Conservation (phyloP, 1,140 invertebrate genomes). For the Harpegnathos saltator region DNA sequence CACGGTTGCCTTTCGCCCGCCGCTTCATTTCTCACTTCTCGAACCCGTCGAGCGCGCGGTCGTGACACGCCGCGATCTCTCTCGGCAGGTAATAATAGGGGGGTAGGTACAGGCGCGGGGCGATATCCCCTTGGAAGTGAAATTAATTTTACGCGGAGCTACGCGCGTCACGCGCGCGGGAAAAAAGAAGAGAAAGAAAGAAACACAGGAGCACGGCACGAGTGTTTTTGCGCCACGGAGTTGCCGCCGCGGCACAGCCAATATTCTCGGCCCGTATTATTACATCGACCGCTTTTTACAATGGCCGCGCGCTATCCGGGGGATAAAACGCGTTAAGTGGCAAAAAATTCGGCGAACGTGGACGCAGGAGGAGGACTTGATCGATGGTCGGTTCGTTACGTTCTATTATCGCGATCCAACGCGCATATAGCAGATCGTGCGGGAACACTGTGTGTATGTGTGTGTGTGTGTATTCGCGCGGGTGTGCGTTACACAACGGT, state of each 20-base stretch:
- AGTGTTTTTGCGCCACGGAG: conserved; percentile 38
- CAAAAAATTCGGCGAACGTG: conserved; percentile 43
- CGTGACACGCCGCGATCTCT: neutral
- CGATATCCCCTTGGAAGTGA: neutral
- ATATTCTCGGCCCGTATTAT: conserved; percentile 31
- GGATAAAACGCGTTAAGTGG: conserved; percentile 46
- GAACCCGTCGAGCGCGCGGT: neutral
- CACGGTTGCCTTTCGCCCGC: neutral
- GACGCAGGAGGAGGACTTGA: conserved; percentile 32
- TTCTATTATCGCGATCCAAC: conserved; percentile 48
- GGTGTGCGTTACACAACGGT: no score
- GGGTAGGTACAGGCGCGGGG: neutral
- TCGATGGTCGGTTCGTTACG: conserved; percentile 61
- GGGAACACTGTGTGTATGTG: conserved; percentile 28
- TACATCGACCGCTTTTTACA: conserved; percentile 48
- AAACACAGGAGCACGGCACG: no score
- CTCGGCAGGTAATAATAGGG: no score
- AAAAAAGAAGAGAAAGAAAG: no score
- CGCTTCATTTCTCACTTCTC: neutral
- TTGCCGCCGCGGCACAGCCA: conserved; percentile 13
- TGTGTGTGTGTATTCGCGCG: no score
- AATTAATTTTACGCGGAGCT: conserved; percentile 15
- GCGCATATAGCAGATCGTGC: conserved; percentile 13
- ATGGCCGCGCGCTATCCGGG: neutral
- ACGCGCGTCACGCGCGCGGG: neutral